Evolutionary conservation across 2,797 vertebrate species (phyloP).

Genomic region (Gadopsis marmoratus): DNA sequence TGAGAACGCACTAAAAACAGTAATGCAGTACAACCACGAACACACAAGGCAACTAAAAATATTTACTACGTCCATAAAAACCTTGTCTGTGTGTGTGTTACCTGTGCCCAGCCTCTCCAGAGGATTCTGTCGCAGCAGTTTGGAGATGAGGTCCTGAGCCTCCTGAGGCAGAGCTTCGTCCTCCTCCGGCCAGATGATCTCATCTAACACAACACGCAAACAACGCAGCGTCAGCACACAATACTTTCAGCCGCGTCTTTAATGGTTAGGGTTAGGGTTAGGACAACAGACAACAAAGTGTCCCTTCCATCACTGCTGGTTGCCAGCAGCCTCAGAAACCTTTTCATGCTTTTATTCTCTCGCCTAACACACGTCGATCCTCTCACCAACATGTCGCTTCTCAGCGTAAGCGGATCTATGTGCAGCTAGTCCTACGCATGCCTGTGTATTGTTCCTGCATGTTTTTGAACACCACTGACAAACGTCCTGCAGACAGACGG

Average conservation of each 20-base stretch:
- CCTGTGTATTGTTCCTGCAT: not conserved
- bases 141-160: conserved; percentile 94
- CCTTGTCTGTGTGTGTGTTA: conserved; percentile 24
- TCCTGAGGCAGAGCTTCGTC: conserved; percentile 95
- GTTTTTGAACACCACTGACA: not conserved
- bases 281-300: no score
- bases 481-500: not conserved
- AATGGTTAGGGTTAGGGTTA: no score
- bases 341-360: not conserved
- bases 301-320: not conserved
- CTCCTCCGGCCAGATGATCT: conserved; percentile 96
- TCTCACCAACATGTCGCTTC: not conserved
- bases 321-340: not conserved
- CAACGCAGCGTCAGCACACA: not conserved
- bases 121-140: conserved; percentile 93
- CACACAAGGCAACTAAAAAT: not conserved
- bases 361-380: not conserved
- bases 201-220: conserved; percentile 83
- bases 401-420: not conserved
- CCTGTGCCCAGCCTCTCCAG: conserved; percentile 96
- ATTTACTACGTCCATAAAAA: not conserved
- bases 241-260: no score
- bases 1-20: not conserved
- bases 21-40: not conserved
- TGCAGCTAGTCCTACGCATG: not conserved